phyloP scores from a whole-genome alignment of 2,113 vertebrate species.

The Zosterops japonicus region DNA sequence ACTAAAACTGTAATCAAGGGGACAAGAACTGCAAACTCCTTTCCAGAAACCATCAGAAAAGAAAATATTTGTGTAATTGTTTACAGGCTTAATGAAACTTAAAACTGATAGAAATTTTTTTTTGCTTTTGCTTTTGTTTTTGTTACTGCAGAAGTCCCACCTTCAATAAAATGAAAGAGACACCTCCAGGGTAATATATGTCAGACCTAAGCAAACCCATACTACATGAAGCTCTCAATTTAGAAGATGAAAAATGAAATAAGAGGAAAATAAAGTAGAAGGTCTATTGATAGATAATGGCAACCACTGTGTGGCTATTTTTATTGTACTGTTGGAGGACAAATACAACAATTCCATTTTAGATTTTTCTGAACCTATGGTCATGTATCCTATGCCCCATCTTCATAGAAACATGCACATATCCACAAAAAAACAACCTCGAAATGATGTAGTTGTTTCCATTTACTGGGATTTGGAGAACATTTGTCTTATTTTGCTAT shows the following conservation, averaged over 20 bases:
- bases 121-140: no score
- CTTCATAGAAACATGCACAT: background rate
- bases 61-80: background rate
- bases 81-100: background rate
- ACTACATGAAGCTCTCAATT: background rate
- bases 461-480: background rate
- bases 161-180: background rate
- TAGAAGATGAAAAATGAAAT: background rate
- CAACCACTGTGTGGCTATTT: background rate
- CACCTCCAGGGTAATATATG: background rate
- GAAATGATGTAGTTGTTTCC: fast-evolving
- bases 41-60: background rate
- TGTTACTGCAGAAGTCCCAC: background rate
- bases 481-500: background rate
- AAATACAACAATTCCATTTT: background rate
- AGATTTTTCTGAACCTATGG: background rate
- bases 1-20: background rate
- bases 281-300: background rate
- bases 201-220: background rate
- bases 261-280: background rate
- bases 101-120: background rate
- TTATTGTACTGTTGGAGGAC: background rate
- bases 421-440: background rate
- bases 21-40: background rate
- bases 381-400: background rate